Percentiles rank a stretch among this genome's conserved stretches.
Conservation (phyloP, 2,888 invertebrate genomes). For the Piscicola geometra region DNA sequence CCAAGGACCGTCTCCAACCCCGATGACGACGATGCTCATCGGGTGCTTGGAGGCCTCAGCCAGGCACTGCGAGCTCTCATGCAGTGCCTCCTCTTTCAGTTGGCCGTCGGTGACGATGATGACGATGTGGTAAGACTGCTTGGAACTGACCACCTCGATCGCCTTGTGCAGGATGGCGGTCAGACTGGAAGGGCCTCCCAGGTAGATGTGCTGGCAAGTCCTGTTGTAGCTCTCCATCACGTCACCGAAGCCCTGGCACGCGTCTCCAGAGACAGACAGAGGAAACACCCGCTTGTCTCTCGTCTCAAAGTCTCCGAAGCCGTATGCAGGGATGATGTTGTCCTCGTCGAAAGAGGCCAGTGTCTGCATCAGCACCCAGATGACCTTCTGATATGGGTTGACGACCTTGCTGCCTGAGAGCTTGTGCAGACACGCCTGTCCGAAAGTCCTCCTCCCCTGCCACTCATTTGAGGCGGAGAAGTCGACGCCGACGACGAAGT, state of each 20-base stretch:
- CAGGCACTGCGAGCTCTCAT: conserved; percentile 57
- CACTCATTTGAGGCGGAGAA: conserved; percentile 61
- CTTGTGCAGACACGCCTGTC: conserved; percentile 55
- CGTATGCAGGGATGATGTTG: conserved; percentile 51
- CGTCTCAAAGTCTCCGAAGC: conserved; percentile 53
- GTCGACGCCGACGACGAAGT: conserved; percentile 60
- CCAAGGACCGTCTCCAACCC: conserved; percentile 62
- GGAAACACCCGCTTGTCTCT: conserved; percentile 50
- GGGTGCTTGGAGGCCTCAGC: conserved; percentile 58
- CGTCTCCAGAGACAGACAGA: conserved; percentile 46
- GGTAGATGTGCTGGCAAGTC: conserved; percentile 40
- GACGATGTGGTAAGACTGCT: conserved; percentile 52
- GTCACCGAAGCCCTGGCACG: conserved; percentile 50
- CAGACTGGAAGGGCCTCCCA: conserved; percentile 59
- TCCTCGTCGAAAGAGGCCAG: conserved; percentile 52
- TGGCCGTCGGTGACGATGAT: conserved; percentile 60
- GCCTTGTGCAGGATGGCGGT: conserved; percentile 59
- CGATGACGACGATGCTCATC: conserved; percentile 59
- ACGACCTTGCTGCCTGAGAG: conserved; percentile 50
- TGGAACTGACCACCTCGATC: conserved; percentile 56
- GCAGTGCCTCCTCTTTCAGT: conserved; percentile 22
- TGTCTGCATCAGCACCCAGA: conserved; percentile 52
- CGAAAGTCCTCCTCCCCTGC: conserved; percentile 59
- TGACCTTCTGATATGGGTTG: conserved; percentile 57
- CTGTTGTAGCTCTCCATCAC: conserved; percentile 56